Base-by-base conservation (phyloP, 2,888 invertebrate species). In the Ashinkailepas kermadecensis region DNA sequence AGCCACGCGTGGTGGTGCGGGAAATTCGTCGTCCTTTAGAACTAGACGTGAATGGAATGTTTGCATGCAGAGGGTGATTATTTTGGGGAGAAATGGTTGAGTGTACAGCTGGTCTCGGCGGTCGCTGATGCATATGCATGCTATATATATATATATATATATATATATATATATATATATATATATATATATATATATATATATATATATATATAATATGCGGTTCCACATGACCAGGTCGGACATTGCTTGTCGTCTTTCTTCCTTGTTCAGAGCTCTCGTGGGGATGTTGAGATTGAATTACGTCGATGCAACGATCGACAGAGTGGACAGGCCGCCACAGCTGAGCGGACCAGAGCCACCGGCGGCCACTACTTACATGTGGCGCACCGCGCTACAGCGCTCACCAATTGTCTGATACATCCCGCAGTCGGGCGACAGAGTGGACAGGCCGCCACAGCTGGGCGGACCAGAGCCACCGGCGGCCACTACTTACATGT, bases 131-230 rank as follows among this genome's bases (percentile, higher is more conserved):
- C 3, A 9, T n/a, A 80, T 80, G n/a, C 13, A 58, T 80, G n/a
- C 23, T 58, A 80, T n/a, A n/a, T 21, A 8, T 58, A 58, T n/a
- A 80, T 58, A 80, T 58, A 80, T 58, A 11, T n/a, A 80, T n/a
- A 58, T 18, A 58, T 58, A 58, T 6, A 58, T 58, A 58, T 58
- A 80, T 80, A 80, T 58, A 80, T 58, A 80, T 57, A 58, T 18
- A 80, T 1, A 80, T 80, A 80, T 21, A 80, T 80, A 21, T 6
- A 23, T 59, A 62, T 80, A n/a, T 80, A 23, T 59, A 62, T 59
- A 59, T 80, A 58, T 62, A n/a, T 59, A n/a, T 80, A 23, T 59
- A n/a, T 59, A 80, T n/a, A 62, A n/a, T n/a, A n/a, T n/a, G 15
- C 56, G 21, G 21, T 23, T 57, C 3, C 21, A 8, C 8, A 13